Percentiles rank a stretch among this genome's conserved stretches.
These are phyloP conservation scores for Lordiphosa clarofinis DNA, from an alignment of 1,140 invertebrate genomes.

Conservation along the genomic window DNA sequence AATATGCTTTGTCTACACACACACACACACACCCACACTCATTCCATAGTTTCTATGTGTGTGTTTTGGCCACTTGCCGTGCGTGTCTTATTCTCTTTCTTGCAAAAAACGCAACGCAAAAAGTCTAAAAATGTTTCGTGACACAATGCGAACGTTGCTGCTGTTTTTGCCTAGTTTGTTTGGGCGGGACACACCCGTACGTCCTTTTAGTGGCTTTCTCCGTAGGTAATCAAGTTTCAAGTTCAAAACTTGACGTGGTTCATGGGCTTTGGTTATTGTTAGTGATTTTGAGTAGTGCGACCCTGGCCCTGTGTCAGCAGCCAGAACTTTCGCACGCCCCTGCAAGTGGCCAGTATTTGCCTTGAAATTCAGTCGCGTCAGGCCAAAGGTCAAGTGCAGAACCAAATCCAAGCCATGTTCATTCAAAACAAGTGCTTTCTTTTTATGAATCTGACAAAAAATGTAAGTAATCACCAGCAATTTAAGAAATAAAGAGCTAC, in stretches of 20 bases:
- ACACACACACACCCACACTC: slow-evolving; percentile 4
- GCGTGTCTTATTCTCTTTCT: slow-evolving; percentile 46
- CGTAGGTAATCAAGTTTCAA: slow-evolving; percentile 77
- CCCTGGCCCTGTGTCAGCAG: slow-evolving; percentile 63
- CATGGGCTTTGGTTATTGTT: slow-evolving; percentile 59
- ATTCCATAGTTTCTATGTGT: slow-evolving; percentile 26
- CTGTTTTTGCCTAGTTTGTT: slow-evolving; percentile 22
- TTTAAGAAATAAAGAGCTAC: no score
- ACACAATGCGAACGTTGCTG: slow-evolving; percentile 60
- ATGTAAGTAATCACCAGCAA: no score
- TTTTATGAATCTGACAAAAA: no score
- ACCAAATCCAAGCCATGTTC: no score
- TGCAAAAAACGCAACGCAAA: slow-evolving; percentile 16
- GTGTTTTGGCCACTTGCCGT: slow-evolving; percentile 49
- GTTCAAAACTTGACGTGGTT: slow-evolving; percentile 70
- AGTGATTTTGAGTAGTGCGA: slow-evolving; percentile 35
- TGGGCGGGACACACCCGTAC: slow-evolving; percentile 20
- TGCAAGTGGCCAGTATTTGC: slow-evolving; percentile 26
- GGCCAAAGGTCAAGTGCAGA: no score
- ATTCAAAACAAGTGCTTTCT: no score
- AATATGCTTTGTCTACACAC: slow-evolving; percentile 47
- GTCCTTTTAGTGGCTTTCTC: slow-evolving; percentile 55
- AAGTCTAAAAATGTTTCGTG: slow-evolving; percentile 63
- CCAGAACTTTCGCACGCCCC: slow-evolving; percentile 39
- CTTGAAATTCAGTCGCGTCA: slow-evolving; percentile 45